Base-by-base conservation (phyloP, 2,113 vertebrate genomes). In the Nematolebias whitei region DNA sequence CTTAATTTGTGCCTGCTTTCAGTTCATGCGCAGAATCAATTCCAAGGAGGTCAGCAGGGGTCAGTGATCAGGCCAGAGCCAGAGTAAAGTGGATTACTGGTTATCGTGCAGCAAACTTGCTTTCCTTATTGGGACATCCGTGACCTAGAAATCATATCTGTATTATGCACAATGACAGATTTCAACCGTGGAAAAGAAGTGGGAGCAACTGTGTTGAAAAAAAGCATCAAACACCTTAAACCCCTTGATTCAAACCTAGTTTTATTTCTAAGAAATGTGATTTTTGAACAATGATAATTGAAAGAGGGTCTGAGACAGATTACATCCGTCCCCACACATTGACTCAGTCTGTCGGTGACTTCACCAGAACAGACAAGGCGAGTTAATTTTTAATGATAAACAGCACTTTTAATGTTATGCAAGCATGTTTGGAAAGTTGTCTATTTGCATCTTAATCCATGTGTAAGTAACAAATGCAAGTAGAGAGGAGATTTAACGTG, bases 11-110 rank as follows among this genome's bases (percentile, higher is more conserved):
- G 81, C 88, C 83, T 83, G 90, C 86, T 82, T 90, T 86, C 88
- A 93, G 91, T 96, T 94, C 91, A 94, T 94, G 93, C 92, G 84
- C 93, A 95, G 95, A 97, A 96, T 96, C 93, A 93, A 96, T 99
- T 98, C 94, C 92, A 85, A 70, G 83, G 89, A 94, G 95, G 95
- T 96, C 94, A 95, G 88, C 79, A 54, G 74, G 91, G 95, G 95
- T 96, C 94, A 94, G 69, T 50, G 86, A 62, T 82, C 90, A 85
- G 72, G 87, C 92, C 86, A 80, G 71, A 88, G 84, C 84, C 83
- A 80, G 90, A 92, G 88, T 78, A 91, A 87, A 90, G 87, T 89
- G 92, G 94, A 94, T 89, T 94, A 93, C 91, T 95, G 91, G 93
- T 95, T 90, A 92, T 94, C 93, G 91, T 93, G 90, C 90, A 83